Percentiles rank a stretch among this genome's conserved stretches.
Evolutionary conservation across 2,888 invertebrate species (phyloP).

Genomic region (Macrosoma leucophasiata): DNA sequence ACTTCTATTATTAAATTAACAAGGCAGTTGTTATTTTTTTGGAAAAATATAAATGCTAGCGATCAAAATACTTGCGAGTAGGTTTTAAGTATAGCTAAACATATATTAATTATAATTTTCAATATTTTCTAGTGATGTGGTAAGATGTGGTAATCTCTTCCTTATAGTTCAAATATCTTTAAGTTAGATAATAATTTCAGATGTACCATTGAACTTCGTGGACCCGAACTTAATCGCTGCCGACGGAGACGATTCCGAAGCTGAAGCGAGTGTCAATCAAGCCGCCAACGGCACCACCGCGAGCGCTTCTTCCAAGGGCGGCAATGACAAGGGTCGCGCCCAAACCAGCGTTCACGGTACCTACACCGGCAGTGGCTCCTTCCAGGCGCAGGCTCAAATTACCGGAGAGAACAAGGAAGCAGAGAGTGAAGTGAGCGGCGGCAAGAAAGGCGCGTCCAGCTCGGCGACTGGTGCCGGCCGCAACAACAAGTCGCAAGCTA

Average conservation of each 20-base stretch:
- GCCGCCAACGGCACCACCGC: constrained; percentile 80
- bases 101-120: no score
- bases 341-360: constrained; percentile 90
- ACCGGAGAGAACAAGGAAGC: constrained; percentile 84
- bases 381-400: constrained; percentile 88
- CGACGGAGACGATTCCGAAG: constrained; percentile 84
- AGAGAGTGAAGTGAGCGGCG: constrained; percentile 81
- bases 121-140: no score
- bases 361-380: constrained; percentile 85
- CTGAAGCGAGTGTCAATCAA: constrained; percentile 78
- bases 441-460: constrained; percentile 84
- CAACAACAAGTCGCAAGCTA: constrained; percentile 84
- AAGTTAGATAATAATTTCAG: no score
- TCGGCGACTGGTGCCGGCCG: constrained; percentile 85
- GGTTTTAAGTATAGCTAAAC: no score
- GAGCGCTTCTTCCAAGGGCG: constrained; percentile 85
- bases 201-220: constrained; percentile 53
- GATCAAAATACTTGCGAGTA: no score
- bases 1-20: no score
- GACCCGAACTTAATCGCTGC: constrained; percentile 47
- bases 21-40: no score
- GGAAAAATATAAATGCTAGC: no score
- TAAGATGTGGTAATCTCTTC: no score
- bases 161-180: no score
- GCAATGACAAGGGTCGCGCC: constrained; percentile 82